phyloP scores from a whole-genome alignment of 1,140 invertebrate genomes.

The Babylonia areolata region DNA sequence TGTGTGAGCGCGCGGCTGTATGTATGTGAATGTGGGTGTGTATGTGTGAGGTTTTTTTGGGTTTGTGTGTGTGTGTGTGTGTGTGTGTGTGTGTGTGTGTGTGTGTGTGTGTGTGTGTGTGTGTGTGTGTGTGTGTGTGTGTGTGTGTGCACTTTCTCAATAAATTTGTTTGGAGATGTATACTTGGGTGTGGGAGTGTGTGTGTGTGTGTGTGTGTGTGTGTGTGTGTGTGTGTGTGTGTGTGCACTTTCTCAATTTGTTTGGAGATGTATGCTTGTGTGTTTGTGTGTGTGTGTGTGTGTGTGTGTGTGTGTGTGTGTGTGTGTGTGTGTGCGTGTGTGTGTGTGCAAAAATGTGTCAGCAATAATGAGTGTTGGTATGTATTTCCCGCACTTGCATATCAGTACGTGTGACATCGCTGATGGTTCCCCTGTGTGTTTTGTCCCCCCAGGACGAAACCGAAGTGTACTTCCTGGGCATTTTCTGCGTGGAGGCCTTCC shows the following conservation, averaged over 20 bases:
- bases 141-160: not conserved
- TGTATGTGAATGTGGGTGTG: not conserved
- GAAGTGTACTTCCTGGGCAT: conserved; percentile 99
- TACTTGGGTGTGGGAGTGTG: too few species aligned
- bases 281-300: not conserved
- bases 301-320: not conserved
- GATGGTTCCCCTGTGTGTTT: too few species aligned
- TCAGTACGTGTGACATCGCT: too few species aligned
- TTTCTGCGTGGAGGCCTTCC: conserved; percentile 99
- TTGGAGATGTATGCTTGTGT: not conserved
- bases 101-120: conserved; percentile 2
- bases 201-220: too few species aligned
- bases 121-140: not conserved
- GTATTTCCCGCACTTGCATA: too few species aligned
- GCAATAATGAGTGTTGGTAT: too few species aligned
- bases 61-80: not conserved
- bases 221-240: too few species aligned
- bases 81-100: not conserved
- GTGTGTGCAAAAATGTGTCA: too few species aligned
- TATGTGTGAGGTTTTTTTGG: not conserved
- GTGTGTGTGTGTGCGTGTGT: not conserved
- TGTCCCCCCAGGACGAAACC: conserved; percentile 90
- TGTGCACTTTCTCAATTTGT: too few species aligned
- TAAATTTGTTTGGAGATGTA: not conserved
- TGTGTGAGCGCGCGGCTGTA: not conserved